phyloP scores from a whole-genome alignment of 2,113 vertebrate genomes.

The Papio anubis region DNA sequence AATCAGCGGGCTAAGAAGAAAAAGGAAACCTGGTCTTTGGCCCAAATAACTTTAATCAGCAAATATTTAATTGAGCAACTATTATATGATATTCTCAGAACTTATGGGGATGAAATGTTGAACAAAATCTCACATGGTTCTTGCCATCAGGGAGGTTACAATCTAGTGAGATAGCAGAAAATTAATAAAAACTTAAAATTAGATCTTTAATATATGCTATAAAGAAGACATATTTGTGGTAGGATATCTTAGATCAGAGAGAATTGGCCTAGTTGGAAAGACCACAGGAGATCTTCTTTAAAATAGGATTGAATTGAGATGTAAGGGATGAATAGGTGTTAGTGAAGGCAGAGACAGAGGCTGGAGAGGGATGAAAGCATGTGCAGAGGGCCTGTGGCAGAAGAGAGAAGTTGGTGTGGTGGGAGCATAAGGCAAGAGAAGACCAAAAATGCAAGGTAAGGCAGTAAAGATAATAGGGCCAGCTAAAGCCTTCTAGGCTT shows the following conservation, averaged over 20 bases:
- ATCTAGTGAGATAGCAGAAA: neutral
- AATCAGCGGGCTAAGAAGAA: neutral
- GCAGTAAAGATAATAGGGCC: neutral
- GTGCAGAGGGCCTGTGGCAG: neutral
- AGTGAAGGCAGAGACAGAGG: neutral
- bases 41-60: neutral
- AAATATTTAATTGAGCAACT: neutral
- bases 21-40: neutral
- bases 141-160: neutral
- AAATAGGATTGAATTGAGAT: neutral
- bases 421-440: neutral
- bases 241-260: neutral
- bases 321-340: neutral
- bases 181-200: neutral
- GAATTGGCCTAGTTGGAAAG: neutral
- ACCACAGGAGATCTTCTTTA: neutral
- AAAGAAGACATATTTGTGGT: neutral
- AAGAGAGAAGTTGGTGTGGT: neutral
- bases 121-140: neutral
- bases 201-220: neutral
- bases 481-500: neutral
- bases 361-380: accelerated
- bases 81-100: neutral
- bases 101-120: neutral
- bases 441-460: neutral